Conservation (phyloP, 2,888 invertebrate species). For the Microctonus brassicae region DNA sequence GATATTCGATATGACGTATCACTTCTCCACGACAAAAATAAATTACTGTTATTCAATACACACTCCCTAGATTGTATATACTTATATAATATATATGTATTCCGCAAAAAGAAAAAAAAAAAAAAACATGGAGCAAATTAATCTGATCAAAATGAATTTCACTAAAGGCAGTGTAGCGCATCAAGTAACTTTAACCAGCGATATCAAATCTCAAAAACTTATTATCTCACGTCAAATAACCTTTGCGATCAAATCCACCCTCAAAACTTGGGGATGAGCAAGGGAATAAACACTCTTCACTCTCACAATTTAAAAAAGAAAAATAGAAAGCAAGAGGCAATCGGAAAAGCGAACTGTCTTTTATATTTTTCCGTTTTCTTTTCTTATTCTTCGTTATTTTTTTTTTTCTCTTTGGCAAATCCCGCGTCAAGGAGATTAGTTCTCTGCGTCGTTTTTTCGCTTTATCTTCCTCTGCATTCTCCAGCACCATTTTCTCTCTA, state of each 20-base stretch:
- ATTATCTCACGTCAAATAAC: slow-evolving; percentile 31
- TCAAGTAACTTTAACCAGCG: slow-evolving; percentile 27
- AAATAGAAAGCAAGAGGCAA: slow-evolving; percentile 29
- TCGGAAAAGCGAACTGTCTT: slow-evolving; percentile 31
- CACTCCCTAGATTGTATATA: neutral
- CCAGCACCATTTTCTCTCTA: slow-evolving; percentile 37
- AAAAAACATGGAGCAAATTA: slow-evolving; percentile 18
- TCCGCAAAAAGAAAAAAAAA: neutral
- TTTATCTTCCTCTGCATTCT: slow-evolving; percentile 43
- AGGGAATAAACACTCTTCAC: slow-evolving; percentile 40
- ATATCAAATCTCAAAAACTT: slow-evolving; percentile 35
- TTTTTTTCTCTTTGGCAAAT: slow-evolving; percentile 33
- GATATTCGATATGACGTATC: slow-evolving; percentile 14
- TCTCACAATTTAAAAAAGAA: neutral
- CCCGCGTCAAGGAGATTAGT: slow-evolving; percentile 52
- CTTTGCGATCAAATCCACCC: slow-evolving; percentile 20
- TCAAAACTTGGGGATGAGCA: slow-evolving; percentile 9
- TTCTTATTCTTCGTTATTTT: slow-evolving; percentile 29
- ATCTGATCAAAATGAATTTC: slow-evolving; percentile 31
- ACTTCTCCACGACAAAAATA: slow-evolving; percentile 16
- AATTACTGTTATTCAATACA: slow-evolving; percentile 29
- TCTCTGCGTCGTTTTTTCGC: slow-evolving; percentile 49
- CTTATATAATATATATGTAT: neutral
- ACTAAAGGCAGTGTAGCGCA: neutral
- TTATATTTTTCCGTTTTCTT: slow-evolving; percentile 1